Percentiles rank a stretch among this genome's conserved stretches.
These are phyloP conservation scores for Protosalanx chinensis DNA, from an alignment of 2,797 vertebrate genomes.

Conservation along the genomic window DNA sequence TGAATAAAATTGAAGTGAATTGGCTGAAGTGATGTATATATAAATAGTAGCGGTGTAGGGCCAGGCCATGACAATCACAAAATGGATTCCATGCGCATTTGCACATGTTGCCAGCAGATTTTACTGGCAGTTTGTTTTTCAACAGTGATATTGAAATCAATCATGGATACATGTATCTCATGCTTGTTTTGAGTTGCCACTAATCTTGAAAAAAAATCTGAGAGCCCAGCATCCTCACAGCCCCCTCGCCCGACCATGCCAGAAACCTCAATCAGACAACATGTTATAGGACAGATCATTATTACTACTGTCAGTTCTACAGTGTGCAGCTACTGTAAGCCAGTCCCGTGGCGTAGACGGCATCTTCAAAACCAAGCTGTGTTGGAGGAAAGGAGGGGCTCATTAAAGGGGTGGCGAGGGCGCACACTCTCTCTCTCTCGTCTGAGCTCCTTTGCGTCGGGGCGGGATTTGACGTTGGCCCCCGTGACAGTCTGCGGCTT, in stretches of 20 bases:
- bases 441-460: slow-evolving; percentile 33
- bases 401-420: slow-evolving; percentile 44
- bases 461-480: slow-evolving; percentile 33
- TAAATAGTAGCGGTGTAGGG: slow-evolving; percentile 41
- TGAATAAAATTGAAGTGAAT: slow-evolving; percentile 44
- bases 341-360: background rate
- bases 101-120: slow-evolving; percentile 33
- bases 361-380: slow-evolving; percentile 1
- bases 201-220: slow-evolving; percentile 24
- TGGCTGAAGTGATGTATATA: slow-evolving; percentile 52
- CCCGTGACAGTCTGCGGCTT: slow-evolving; percentile 27
- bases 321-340: background rate
- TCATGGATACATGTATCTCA: slow-evolving; percentile 39
- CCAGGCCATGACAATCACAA: slow-evolving; percentile 38
- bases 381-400: slow-evolving; percentile 17
- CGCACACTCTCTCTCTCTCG: slow-evolving; percentile 35
- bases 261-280: background rate
- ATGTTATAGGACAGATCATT: background rate
- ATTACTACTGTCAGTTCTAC: background rate
- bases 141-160: slow-evolving; percentile 44
- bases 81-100: slow-evolving; percentile 53
- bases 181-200: slow-evolving; percentile 26
- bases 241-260: background rate
- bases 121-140: slow-evolving; percentile 44
- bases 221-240: background rate